A percentile compares a stretch with the other conserved stretches of the same genome.
phyloP scores from a whole-genome alignment of 1,140 invertebrate genomes.

The Drosophila melanica region DNA sequence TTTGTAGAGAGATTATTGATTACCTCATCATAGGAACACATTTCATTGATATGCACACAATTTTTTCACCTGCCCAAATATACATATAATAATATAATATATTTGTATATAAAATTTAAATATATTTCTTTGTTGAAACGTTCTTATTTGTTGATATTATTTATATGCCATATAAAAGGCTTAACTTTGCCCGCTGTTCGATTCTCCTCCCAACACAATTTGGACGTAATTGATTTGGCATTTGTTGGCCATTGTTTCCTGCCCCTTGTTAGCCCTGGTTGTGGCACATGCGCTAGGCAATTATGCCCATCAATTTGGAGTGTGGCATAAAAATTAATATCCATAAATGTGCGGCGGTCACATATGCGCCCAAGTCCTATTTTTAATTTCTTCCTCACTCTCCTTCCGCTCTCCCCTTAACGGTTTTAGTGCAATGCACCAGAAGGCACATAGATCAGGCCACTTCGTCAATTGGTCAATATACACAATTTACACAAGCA shows the following conservation, averaged over 20 bases:
- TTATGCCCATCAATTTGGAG: slow-evolving; percentile 69
- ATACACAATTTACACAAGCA: not conserved
- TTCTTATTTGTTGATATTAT: too few relatives aligned
- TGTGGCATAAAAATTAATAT: slow-evolving; percentile 75
- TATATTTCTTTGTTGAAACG: too few relatives aligned
- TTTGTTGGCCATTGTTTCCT: not conserved
- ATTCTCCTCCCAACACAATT: too few relatives aligned
- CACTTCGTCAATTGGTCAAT: slow-evolving; percentile 16
- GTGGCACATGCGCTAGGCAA: slow-evolving; percentile 33
- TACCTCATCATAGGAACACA: too few relatives aligned
- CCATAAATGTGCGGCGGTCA: slow-evolving; percentile 65
- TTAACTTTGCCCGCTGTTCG: too few relatives aligned
- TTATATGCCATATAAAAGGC: too few relatives aligned
- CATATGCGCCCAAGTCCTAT: slow-evolving; percentile 49
- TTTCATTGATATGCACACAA: too few relatives aligned
- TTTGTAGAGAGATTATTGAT: too few relatives aligned
- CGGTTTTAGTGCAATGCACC: not conserved
- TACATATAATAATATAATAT: too few relatives aligned
- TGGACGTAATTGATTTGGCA: not conserved
- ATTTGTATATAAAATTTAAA: too few relatives aligned
- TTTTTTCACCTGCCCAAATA: too few relatives aligned
- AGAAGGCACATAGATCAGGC: slow-evolving; percentile 54
- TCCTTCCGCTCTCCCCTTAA: not conserved
- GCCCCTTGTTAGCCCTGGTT: not conserved
- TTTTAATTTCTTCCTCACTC: not conserved